Evolutionary conservation across 2,888 invertebrate genomes (phyloP).

Genomic region (Cryptops parisi): DNA sequence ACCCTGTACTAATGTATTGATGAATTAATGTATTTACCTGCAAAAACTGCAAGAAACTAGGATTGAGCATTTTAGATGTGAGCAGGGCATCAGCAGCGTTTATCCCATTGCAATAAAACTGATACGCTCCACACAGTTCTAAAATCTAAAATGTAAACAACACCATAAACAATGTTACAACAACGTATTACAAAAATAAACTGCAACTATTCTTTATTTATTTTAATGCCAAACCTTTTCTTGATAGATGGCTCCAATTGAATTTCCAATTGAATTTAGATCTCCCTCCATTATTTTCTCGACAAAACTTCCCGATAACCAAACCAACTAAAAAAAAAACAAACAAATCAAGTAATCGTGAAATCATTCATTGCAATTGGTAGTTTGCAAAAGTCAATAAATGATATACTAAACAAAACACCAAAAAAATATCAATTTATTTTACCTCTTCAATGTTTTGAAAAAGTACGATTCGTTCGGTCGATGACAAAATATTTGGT

Average conservation of each 20-base stretch:
- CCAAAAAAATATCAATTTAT: neutral
- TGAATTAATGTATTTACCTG: constrained; percentile 27
- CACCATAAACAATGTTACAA: neutral
- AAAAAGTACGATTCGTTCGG: constrained; percentile 11
- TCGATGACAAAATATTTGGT: constrained; percentile 5
- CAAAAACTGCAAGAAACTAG: constrained; percentile 63
- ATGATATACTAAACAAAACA: neutral
- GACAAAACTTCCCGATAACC: constrained; percentile 12
- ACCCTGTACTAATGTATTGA: neutral
- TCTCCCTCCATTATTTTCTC: constrained; percentile 13
- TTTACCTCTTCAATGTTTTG: constrained; percentile 12
- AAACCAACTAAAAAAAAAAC: constrained; percentile 9
- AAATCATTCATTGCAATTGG: neutral
- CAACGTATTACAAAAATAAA: neutral
- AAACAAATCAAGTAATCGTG: neutral
- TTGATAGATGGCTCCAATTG: constrained; percentile 7
- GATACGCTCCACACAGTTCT: constrained; percentile 12
- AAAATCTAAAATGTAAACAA: constrained; percentile 7
- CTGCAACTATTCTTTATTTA: neutral
- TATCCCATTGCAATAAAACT: constrained; percentile 57
- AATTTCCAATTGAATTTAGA: constrained; percentile 12
- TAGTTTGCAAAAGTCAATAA: neutral
- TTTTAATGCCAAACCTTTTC: constrained; percentile 6
- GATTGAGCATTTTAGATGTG: constrained; percentile 46
- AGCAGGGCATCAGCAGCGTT: constrained; percentile 73